Base-by-base conservation (phyloP, 1,140 invertebrate genomes). In the Anagrus nilaparvatae region DNA sequence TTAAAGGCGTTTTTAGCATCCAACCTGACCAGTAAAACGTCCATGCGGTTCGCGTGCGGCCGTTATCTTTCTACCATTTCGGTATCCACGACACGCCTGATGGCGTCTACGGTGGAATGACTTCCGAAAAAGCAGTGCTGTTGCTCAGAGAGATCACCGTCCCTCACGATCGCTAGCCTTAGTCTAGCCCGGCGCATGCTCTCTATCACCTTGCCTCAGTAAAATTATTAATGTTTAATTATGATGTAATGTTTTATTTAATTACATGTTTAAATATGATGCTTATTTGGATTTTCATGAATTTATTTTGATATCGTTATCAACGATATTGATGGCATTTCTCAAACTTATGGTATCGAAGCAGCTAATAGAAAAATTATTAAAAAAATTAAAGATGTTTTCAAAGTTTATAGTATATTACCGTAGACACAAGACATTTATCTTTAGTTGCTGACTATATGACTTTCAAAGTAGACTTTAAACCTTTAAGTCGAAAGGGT, bases 361-460 rank as follows among this genome's bases (percentile, higher is more conserved):
- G 95, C 96, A 8, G 95, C 93, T 0, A 76, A 78, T 31, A 81
- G 80, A 63, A 84, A 92, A 7, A 88, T 99, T 40, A 79, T 92
- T 16, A 82, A 79, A 51, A 92, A 97, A 76, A 81, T 96, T 24
- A 78, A 82, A 59, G 84, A 89, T 60, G 92, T 96, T 12, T 97
- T 97, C 61, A 84, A 82, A 54, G 89, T 91, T 4, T 99, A 99
- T 59, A 93, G 93, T 17, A n/a, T n/a, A 99, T 99, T 55, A 77
- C 79, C 13, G 92, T 99, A 0, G 91, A 98, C 71, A 79, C 84
- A 3, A 73, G 94, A 25, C 97, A 99, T 77, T 72, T 99, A 44
- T 81, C 78, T 0, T 68, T 99, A 1, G 80, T 98, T 40, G 88
- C 94, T 0, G 95, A 99, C 68, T 98, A 97, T 60, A 99, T 99